These are phyloP conservation scores for Ditula angustiorana DNA, from an alignment of 2,888 invertebrate species.

Conservation along the genomic window DNA sequence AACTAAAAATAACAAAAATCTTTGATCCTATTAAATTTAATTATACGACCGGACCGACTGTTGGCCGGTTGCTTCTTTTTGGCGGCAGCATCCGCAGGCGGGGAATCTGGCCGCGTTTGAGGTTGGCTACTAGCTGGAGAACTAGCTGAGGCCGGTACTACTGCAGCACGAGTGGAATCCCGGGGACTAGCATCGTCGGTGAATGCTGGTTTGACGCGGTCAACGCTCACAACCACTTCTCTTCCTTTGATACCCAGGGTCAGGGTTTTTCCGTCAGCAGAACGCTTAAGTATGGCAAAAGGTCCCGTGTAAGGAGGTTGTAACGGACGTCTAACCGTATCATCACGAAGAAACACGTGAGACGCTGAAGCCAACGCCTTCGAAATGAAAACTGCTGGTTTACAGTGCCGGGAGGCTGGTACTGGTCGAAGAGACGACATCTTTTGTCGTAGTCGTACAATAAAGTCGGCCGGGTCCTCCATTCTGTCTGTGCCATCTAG, in stretches of 20 bases:
- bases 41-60: background rate
- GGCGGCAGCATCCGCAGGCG: background rate
- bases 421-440: background rate
- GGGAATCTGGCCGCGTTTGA: background rate
- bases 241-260: background rate
- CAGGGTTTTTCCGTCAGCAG: background rate
- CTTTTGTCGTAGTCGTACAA: background rate
- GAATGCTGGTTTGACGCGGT: background rate
- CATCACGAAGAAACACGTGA: background rate
- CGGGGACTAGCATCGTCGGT: background rate
- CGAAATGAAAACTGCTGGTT: background rate
- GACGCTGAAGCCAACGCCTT: background rate
- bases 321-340: background rate
- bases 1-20: slow-evolving; percentile 10
- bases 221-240: background rate
- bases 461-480: background rate
- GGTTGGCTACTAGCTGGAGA: background rate
- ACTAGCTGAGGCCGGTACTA: background rate
- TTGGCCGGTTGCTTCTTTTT: background rate
- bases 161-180: background rate
- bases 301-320: background rate
- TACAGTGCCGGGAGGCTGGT: background rate
- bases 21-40: background rate
- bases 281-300: background rate
- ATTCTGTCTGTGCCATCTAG: background rate